These are phyloP conservation scores for Puma concolor DNA, from an alignment of 2,113 vertebrate species.

Conservation along the genomic window DNA sequence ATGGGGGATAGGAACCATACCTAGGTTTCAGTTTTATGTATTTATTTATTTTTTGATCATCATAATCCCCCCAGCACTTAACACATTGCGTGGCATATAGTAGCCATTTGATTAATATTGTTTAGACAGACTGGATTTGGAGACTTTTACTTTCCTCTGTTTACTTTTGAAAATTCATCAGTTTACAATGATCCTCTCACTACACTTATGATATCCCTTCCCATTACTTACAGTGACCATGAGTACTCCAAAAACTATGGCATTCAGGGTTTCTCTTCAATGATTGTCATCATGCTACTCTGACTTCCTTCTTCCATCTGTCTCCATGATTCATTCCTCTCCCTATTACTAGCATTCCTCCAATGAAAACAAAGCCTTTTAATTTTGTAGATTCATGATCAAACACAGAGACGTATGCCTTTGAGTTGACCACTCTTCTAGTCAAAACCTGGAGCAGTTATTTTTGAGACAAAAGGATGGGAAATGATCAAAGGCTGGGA, in stretches of 20 bases:
- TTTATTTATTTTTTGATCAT: conserved; percentile 46
- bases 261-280: background rate
- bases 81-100: background rate
- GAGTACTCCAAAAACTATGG: background rate
- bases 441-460: conserved; percentile 29
- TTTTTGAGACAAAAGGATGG: conserved; percentile 53
- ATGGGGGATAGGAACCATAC: background rate
- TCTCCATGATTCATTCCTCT: background rate
- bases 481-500: conserved; percentile 44
- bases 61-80: background rate
- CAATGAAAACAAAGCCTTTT: background rate
- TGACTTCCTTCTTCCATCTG: background rate
- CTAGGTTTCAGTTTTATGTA: background rate
- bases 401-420: background rate
- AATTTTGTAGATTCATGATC: conserved; percentile 39
- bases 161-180: background rate
- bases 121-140: background rate
- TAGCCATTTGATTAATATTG: background rate
- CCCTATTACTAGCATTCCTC: background rate
- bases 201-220: background rate
- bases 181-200: background rate
- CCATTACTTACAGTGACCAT: background rate
- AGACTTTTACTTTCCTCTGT: background rate
- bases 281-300: background rate
- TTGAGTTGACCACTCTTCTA: conserved; percentile 37